Conservation (phyloP, 1,140 invertebrate genomes). For the Euwallacea fornicatus region DNA sequence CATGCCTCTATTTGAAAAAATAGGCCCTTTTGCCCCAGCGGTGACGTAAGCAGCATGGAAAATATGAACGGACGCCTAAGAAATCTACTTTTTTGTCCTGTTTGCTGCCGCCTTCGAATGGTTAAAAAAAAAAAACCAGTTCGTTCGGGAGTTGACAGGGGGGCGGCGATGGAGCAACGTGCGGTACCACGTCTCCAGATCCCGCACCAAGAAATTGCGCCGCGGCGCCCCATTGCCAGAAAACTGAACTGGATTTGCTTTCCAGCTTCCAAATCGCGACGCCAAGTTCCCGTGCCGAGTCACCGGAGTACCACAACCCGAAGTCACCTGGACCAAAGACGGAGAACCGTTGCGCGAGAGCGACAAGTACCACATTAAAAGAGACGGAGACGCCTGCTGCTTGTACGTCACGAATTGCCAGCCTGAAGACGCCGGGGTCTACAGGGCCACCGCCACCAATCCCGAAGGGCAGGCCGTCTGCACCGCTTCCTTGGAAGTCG, state of each 20-base stretch:
- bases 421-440: constrained; percentile 70
- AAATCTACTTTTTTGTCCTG: no score
- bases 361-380: constrained; percentile 76
- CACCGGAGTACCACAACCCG: constrained; percentile 83
- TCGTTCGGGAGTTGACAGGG: no score
- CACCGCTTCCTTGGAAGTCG: constrained; percentile 71
- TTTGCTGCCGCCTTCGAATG: no score
- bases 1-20: no score
- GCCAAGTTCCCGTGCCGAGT: constrained; percentile 82
- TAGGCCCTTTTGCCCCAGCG: no score
- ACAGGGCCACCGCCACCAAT: constrained; percentile 78
- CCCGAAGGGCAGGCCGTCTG: constrained; percentile 78
- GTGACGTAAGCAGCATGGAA: no score
- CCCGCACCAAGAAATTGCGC: no score
- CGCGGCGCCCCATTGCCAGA: no score
- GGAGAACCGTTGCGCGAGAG: constrained; percentile 66
- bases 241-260: background rate
- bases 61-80: no score
- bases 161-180: no score
- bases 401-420: constrained; percentile 72
- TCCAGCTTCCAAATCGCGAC: constrained; percentile 69
- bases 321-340: constrained; percentile 83
- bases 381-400: constrained; percentile 76
- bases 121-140: no score
- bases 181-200: background rate